A percentile compares a stretch with the other conserved stretches of the same genome.
phyloP scores from a whole-genome alignment of 2,113 vertebrate genomes.

The Neogobius melanostomus region DNA sequence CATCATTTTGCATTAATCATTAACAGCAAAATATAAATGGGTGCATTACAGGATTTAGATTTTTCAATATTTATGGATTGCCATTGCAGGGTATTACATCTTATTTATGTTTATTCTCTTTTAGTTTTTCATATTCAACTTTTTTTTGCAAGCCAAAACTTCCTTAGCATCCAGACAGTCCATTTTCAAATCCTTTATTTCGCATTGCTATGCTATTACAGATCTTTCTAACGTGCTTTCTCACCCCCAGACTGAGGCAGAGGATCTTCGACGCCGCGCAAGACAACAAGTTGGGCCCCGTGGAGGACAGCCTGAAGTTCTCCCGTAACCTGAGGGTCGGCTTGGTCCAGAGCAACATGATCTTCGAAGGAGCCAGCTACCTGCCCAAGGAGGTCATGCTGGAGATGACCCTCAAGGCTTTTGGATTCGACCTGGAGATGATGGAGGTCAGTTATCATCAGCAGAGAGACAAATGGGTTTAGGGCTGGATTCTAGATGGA shows the following conservation, averaged over 20 bases:
- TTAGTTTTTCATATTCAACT: neutral
- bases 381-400: conserved; percentile 90
- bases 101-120: neutral
- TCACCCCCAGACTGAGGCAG: conserved; percentile 76
- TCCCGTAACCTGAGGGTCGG: conserved; percentile 87
- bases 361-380: conserved; percentile 85
- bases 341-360: conserved; percentile 85
- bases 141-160: no score
- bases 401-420: conserved; percentile 85
- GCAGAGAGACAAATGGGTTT: no score
- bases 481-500: neutral
- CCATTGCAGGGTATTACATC: no score
- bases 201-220: neutral
- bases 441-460: conserved; percentile 83
- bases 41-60: no score
- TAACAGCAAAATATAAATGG: no score
- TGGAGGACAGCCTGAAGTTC: conserved; percentile 81
- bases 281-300: conserved; percentile 74
- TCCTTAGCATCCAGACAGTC: no score
- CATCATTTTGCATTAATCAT: no score
- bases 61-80: no score
- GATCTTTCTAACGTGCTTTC: neutral
- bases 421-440: conserved; percentile 83
- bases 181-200: no score
- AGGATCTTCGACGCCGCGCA: conserved; percentile 79